These are phyloP conservation scores for Scolopax rusticola DNA, from an alignment of 2,797 vertebrate genomes.

Conservation along the genomic window DNA sequence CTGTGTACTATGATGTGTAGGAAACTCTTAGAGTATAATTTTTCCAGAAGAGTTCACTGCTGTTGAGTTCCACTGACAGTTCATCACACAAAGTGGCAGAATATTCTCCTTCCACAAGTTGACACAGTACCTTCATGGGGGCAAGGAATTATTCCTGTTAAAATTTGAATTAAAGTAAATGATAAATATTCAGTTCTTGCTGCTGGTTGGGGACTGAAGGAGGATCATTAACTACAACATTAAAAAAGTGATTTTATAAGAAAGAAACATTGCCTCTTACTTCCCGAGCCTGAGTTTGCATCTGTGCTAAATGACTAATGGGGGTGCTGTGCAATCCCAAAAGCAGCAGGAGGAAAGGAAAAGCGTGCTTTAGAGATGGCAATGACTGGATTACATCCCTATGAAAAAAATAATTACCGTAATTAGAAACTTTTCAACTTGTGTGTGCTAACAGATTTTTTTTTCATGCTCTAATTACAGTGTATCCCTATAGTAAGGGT, in stretches of 20 bases:
- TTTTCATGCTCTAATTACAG: background rate
- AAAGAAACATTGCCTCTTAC: background rate
- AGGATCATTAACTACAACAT: background rate
- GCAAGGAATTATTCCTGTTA: background rate
- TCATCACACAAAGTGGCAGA: background rate
- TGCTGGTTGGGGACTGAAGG: background rate
- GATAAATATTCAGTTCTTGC: background rate
- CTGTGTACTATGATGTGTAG: background rate
- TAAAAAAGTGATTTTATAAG: background rate
- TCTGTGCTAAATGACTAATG: background rate
- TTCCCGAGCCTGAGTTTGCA: background rate
- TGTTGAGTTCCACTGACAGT: background rate
- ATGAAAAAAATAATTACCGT: background rate
- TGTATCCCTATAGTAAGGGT: background rate
- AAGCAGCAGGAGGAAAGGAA: background rate
- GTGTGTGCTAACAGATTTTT: no score
- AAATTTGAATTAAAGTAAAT: background rate
- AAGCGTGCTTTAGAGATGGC: background rate
- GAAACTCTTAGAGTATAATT: background rate
- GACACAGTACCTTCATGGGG: rapidly evolving
- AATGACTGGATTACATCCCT: background rate
- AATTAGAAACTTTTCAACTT: background rate
- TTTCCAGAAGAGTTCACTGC: background rate
- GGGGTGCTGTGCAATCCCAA: background rate
- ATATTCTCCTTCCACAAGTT: background rate